These are phyloP conservation scores for Babyrousa celebensis DNA, from an alignment of 2,797 vertebrate genomes.

Conservation along the genomic window DNA sequence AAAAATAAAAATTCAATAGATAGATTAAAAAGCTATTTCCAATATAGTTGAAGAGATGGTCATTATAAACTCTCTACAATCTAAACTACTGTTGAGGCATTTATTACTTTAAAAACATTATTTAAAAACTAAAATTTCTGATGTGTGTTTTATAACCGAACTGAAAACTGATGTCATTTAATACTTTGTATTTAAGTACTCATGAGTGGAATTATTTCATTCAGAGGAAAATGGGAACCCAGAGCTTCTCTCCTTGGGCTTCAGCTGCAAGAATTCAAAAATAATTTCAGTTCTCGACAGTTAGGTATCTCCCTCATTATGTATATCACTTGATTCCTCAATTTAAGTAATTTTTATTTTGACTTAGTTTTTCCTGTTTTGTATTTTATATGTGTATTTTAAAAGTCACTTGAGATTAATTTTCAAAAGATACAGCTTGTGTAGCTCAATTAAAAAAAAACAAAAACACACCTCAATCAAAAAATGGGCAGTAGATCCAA, in stretches of 20 bases:
- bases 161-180: slow-evolving; percentile 8
- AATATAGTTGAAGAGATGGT: not conserved
- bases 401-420: slow-evolving; percentile 48
- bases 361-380: slow-evolving; percentile 18
- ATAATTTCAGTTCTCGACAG: not conserved
- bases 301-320: not conserved
- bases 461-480: not conserved
- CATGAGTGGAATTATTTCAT: slow-evolving; percentile 1
- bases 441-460: not conserved
- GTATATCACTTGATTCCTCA: not conserved
- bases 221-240: not conserved
- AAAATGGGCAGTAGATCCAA: not conserved
- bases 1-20: slow-evolving; percentile 11
- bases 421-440: not conserved
- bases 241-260: not conserved
- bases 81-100: not conserved
- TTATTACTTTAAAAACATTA: not conserved
- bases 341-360: slow-evolving; percentile 47
- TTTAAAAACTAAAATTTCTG: not conserved
- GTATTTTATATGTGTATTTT: not conserved
- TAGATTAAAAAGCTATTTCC: not conserved
- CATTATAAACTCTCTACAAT: not conserved
- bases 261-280: slow-evolving; percentile 44
- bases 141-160: not conserved
- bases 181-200: not conserved